These are phyloP conservation scores for Ciconia nigra DNA, from an alignment of 2,797 vertebrate genomes.

Conservation along the genomic window DNA sequence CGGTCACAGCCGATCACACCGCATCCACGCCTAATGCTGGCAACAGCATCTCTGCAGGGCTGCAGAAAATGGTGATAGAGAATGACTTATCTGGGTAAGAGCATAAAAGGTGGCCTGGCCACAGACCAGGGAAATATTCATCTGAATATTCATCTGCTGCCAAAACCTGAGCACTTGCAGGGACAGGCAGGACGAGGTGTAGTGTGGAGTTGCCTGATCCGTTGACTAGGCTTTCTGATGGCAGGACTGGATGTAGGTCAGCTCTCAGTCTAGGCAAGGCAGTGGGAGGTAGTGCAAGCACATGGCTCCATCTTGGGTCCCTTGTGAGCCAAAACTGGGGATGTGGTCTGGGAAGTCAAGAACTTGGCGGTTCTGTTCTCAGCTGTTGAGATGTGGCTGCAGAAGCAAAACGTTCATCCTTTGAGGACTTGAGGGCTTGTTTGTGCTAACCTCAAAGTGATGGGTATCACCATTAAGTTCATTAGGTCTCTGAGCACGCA, in stretches of 20 bases:
- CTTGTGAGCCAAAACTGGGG: background rate
- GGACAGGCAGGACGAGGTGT: background rate
- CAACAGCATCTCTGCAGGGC: constrained; percentile 88
- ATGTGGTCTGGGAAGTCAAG: background rate
- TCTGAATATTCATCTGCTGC: rapidly evolving
- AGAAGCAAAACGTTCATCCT: background rate
- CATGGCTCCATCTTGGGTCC: background rate
- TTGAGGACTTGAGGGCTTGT: background rate
- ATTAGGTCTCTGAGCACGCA: background rate
- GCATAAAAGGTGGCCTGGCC: background rate
- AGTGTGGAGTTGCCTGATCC: background rate
- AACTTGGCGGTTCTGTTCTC: background rate
- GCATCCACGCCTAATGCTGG: constrained; percentile 81
- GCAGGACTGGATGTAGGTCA: background rate
- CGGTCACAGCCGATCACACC: constrained; percentile 76
- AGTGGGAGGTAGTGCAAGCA: background rate
- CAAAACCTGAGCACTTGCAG: background rate
- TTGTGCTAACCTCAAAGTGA: background rate
- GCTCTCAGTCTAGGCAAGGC: background rate
- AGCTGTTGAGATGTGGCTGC: background rate
- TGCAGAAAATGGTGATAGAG: constrained; percentile 98
- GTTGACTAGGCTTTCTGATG: background rate
- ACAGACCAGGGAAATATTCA: background rate
- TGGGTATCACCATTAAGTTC: background rate
- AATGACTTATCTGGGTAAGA: constrained; percentile 93